Evolutionary conservation across 1,140 invertebrate species (phyloP), one percentile per base, ranked within the genome.

Genomic region (Drosophila parabipectinata): DNA sequence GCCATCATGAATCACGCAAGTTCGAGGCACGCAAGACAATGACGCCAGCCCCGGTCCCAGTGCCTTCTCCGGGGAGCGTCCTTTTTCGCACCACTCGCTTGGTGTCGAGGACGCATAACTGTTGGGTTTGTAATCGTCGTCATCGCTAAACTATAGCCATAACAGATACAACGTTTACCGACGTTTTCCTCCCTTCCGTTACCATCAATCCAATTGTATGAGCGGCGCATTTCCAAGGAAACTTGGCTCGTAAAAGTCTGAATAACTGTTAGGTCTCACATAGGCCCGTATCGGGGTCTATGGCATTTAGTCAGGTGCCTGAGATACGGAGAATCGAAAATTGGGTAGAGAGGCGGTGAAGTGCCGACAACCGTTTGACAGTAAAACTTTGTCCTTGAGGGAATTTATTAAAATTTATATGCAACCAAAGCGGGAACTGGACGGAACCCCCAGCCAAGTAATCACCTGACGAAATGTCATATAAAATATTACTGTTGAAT

Each of bases 1-100:
- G 75, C 30, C 64, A 72, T 26, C 81, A 79, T 85, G 82, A 85
- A 87, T 85, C 81, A 85, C 81, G 81, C 82, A 81, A 87, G 32
- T 69, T 39, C 62, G 48, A 28, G 63, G 48, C 81, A 85, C 77
- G 82, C 81, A 81, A 87, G 75, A 87, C 47, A 87, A 87, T 85
- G 81, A 85, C 82, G 82, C 73, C 80, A 77, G 80, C 57, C 56
- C 54, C 39, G 21, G 21, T 50, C 12, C 7, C 48, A 21, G n/a
- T 4, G 41, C 37, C 37, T 26, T 37, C 44, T 34, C 8, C 30
- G 30, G 30, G 30, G n/a, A 41, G 39, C 26, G 32, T 24, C 44
- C 28, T 30, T 45, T 75, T 75, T 74, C 72, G 60, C 72, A 75
- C 71, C 62, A 63, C 72, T 64, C 14, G 44, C 61, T 34, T 55